Evolutionary conservation across 2,113 vertebrate genomes (phyloP).

Genomic region (Corvus cornix): DNA sequence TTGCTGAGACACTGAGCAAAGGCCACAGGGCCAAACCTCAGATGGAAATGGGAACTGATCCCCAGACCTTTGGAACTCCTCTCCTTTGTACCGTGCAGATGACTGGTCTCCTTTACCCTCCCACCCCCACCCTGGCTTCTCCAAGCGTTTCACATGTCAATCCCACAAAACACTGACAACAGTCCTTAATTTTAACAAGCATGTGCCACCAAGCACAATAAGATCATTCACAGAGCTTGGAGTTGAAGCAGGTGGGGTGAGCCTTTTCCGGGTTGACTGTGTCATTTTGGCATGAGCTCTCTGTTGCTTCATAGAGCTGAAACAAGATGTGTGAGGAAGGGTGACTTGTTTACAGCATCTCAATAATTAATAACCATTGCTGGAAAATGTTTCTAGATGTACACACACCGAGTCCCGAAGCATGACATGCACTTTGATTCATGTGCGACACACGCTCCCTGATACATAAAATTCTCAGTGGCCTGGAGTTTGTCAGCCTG

Average conservation of each 20-base stretch:
- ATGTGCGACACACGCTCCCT: neutral
- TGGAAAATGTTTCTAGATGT: constrained; percentile 43
- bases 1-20: neutral
- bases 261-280: neutral
- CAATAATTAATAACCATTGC: constrained; percentile 44
- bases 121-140: neutral
- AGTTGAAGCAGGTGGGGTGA: neutral
- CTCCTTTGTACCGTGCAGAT: neutral
- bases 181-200: constrained; percentile 3
- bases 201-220: neutral
- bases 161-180: neutral
- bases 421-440: constrained; percentile 38
- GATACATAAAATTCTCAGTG: constrained; percentile 37
- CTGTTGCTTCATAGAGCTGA: neutral
- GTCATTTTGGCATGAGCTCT: neutral
- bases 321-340: constrained; percentile 20
- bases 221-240: neutral
- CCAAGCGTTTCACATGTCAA: neutral
- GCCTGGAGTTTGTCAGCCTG: constrained; percentile 61
- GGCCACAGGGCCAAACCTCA: neutral
- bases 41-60: neutral
- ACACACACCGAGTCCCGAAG: neutral
- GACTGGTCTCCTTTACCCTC: neutral
- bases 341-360: constrained; percentile 43
- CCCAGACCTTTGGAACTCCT: neutral